Base-by-base conservation (phyloP, 2,113 vertebrate genomes). In the zebrafish (Danio rerio) region DNA sequence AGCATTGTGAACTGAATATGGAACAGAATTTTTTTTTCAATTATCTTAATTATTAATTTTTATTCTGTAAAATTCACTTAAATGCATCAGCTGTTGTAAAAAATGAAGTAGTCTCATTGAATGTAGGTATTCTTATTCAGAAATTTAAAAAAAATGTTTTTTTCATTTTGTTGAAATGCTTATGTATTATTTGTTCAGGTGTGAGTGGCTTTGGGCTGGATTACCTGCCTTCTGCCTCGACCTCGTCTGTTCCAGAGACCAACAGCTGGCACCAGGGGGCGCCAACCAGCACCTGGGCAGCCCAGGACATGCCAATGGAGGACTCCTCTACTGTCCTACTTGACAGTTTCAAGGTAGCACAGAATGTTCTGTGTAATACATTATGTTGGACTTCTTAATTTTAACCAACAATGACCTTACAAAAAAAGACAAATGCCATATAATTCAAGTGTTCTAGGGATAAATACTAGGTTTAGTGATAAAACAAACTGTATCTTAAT, bases 271-370 rank as follows among this genome's bases (percentile, higher is more conserved):
- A 97, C 86, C 97, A 96, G 89, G 86, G 91, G 50, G 94, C 91
- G 0, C 85, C 95, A 56, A 88, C 94, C 16, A 92, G 93, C 87
- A 92, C 89, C 86, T 99, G 98, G 98, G 91, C 96, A 89, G 94
- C 94, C 81, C 98, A 97, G 84, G 96, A 96, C 73, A 94, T 95
- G 76, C 88, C 95, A 0, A 93, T 98, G 94, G 98, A 99, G 87
- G 98, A 99, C 78, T 97, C 97, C 4, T 97, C 97, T 73, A 95
- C 95, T 11, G 96, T 96, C 86, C 95, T 99, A 88, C 96, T 98
- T 69, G 98, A 99, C 91, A 98, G 97, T 89, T 93, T 99, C 80
- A 99, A 99, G 97, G 98, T 99, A 86, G 0, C 47, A 52, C n/a
- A 47, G 6, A 8, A 53, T 56, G 6, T 49, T 42, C n/a, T 56